Evolutionary conservation across 2,888 invertebrate species (phyloP), one percentile per base, ranked within the genome.

Genomic region (Aleiodes testaceus): DNA sequence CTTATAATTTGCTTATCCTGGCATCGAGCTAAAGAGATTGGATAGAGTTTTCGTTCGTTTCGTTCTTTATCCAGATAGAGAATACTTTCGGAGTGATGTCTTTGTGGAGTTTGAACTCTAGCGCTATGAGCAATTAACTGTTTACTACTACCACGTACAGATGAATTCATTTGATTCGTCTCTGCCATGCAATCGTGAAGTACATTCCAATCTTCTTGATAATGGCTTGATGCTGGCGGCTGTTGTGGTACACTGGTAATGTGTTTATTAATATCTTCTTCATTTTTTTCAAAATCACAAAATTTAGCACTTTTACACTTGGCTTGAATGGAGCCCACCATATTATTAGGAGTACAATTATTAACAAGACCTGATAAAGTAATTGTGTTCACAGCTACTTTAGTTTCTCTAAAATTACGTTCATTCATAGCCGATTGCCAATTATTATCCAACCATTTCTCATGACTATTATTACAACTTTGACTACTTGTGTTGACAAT

Each of bases 111-210:
- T 81, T 92, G 91, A 22, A 95, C 94, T 72, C 93, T 89, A 42
- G 94, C 92, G 81, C 94, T 94, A 81, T 94, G 94, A 52, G 92
- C 94, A 75, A 94, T 93, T 74, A 92, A 88, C 81, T 93, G 93
- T 76, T 88, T 88, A 72, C 86, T 87, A 68, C 85, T 87, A 7
- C 82, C 80, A 22, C 82, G 79, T 1, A 78, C 67, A n/a, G 59
- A 70, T 14, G 52, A 79, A 6, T 83, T 83, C 12, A 79, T 72
- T 44, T 83, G 84, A 45, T 84, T 85, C 16, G 84, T 82, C 53
- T 85, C 86, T 5, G 84, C 82, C 84, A 85, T 82, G 12, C 84
- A 85, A n/a, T 83, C 83, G 22, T 83, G 83, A 18, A 81, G 77
- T 45, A 80, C 69, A 52, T 78, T 80, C 85, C 84, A 84, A 20